phyloP scores from a whole-genome alignment of 2,888 invertebrate species.

The Chymomyza fuscimana region DNA sequence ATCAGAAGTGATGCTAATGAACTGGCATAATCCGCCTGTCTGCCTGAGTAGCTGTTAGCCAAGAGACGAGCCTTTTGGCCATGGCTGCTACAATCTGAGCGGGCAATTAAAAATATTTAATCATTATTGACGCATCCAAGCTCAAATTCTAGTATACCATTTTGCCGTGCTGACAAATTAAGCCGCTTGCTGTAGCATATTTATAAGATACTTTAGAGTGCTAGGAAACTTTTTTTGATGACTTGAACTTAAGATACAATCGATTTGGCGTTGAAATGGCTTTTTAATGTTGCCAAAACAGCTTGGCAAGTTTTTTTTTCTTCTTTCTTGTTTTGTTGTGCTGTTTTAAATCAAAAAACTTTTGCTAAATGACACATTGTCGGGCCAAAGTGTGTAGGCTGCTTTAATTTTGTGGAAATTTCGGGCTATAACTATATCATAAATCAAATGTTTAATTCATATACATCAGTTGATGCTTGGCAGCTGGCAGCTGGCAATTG shows the following conservation, averaged over 20 bases:
- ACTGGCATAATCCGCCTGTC: conserved; percentile 43
- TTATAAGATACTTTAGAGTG: background rate
- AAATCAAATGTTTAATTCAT: background rate
- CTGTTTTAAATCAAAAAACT: background rate
- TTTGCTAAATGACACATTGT: background rate
- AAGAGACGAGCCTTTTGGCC: conserved; percentile 4
- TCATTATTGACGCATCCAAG: conserved; percentile 60
- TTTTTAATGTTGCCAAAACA: conserved; percentile 12
- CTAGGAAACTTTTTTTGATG: conserved; percentile 1
- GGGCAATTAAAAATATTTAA: conserved; percentile 61
- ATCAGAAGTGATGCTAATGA: conserved; percentile 65
- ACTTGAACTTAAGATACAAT: background rate
- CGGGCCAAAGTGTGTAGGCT: background rate
- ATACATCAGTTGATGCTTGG: conserved; percentile 1
- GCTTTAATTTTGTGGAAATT: background rate
- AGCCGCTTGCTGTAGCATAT: conserved; percentile 36
- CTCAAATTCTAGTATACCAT: background rate
- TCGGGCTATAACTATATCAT: background rate
- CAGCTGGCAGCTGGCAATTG: conserved; percentile 17
- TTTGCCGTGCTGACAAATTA: conserved; percentile 58
- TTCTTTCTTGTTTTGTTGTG: too few species aligned
- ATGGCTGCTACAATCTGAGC: background rate
- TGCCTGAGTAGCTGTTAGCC: background rate
- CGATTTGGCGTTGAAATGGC: conserved; percentile 10
- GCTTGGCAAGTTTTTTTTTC: conserved; percentile 7